Evolutionary conservation across 2,888 invertebrate genomes (phyloP).

Genomic region (Ormyrus pomaceus): DNA sequence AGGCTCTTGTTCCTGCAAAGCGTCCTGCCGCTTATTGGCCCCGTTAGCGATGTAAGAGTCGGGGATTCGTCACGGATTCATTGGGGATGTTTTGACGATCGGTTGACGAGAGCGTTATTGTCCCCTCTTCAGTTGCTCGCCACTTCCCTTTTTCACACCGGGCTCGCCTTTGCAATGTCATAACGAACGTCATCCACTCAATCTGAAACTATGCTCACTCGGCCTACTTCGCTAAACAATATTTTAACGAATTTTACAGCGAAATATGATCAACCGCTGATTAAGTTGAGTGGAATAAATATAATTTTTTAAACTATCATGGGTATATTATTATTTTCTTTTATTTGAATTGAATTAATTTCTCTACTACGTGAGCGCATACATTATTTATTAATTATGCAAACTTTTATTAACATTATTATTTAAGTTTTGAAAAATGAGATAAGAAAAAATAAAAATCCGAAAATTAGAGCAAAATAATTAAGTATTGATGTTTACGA

Average conservation of each 20-base stretch:
- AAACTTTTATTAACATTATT: no score
- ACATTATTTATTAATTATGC: no score
- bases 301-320: no score
- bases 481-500: no score
- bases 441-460: no score
- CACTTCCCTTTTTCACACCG: not conserved
- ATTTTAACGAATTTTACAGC: slow-evolving; percentile 30
- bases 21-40: slow-evolving; percentile 15
- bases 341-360: no score
- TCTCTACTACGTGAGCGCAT: no score
- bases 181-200: slow-evolving; percentile 36
- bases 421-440: no score
- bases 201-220: slow-evolving; percentile 6
- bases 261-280: no score
- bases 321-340: no score
- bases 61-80: slow-evolving; percentile 72
- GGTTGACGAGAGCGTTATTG: slow-evolving; percentile 68
- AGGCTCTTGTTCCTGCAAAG: not conserved
- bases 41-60: slow-evolving; percentile 21
- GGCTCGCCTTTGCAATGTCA: not conserved
- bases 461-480: no score
- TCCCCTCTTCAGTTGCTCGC: not conserved
- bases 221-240: not conserved
- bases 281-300: no score
- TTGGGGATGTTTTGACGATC: slow-evolving; percentile 74